A percentile compares a stretch with the other conserved stretches of the same genome.
These are phyloP conservation scores for Melanotaenia nigrans DNA, from an alignment of 2,797 vertebrate species.

Conservation along the genomic window DNA sequence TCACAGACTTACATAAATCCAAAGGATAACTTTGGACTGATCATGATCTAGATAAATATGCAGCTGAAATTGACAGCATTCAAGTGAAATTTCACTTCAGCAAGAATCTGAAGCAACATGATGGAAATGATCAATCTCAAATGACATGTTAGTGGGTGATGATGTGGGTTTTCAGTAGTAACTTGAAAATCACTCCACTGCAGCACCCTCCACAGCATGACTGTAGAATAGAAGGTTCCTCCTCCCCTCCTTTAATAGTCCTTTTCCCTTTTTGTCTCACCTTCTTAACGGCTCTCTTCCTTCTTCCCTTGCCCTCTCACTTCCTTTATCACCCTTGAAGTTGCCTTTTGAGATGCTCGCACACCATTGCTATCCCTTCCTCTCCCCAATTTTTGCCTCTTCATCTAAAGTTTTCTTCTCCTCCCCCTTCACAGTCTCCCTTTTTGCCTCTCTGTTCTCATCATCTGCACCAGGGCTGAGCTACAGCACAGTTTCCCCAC, in stretches of 20 bases:
- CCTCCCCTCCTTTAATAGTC: slow-evolving; percentile 28
- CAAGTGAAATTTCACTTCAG: slow-evolving; percentile 13
- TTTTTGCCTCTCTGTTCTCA: slow-evolving; percentile 32
- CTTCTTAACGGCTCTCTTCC: neutral
- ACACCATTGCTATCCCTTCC: slow-evolving; percentile 3
- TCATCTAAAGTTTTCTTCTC: neutral
- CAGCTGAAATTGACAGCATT: slow-evolving; percentile 1
- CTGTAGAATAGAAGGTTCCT: slow-evolving; percentile 18
- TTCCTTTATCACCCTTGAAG: slow-evolving; percentile 9
- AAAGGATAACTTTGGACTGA: neutral
- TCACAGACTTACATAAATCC: neutral
- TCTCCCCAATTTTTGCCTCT: slow-evolving; percentile 5
- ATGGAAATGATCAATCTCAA: slow-evolving; percentile 23
- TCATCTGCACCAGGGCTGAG: slow-evolving; percentile 62
- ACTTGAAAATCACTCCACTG: slow-evolving; percentile 66
- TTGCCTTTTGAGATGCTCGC: slow-evolving; percentile 25
- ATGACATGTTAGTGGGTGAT: slow-evolving; percentile 17
- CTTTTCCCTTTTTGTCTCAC: slow-evolving; percentile 14
- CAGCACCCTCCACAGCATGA: slow-evolving; percentile 66
- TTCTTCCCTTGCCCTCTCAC: neutral
- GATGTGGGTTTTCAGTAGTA: slow-evolving; percentile 33
- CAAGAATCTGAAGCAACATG: slow-evolving; percentile 23
- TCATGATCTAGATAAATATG: neutral
- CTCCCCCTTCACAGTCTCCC: slow-evolving; percentile 2
- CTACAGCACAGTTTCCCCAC: slow-evolving; percentile 34